Base-by-base conservation (phyloP, 2,888 invertebrate species). In the Arctia plantaginis region DNA sequence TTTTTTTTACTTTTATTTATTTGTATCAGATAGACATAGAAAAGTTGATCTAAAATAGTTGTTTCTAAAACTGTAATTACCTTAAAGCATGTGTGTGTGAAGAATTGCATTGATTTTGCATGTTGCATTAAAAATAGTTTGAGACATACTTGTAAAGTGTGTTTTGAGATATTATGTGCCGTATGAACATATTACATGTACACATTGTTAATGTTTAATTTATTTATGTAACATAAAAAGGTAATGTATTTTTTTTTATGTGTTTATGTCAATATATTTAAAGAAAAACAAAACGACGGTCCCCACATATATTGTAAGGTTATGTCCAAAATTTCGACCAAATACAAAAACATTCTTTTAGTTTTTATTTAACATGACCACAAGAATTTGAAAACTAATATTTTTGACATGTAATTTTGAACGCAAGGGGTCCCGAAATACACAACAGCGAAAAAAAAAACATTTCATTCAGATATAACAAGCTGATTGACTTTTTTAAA, bases 51-150 rank as follows among this genome's bases (percentile, higher is more conserved):
- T 65, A 23, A 65, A 33, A n/a, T 35, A 35, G 30, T 39, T 65
- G 7, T 35, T 13, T 66, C 0, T 20, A 51, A 62, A 62, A 3
- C 7, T 27, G 20, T 33, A 47, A 41, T 62, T 59, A 15, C 41
- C 10, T 30, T 13, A 33, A 33, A 59, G 39, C 66, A 55, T 73
- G 70, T 75, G 62, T 72, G 73, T 82, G 73, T 81, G 77, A 65
- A 65, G 30, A 72, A 3, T 77, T 77, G 80, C 77, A 77, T 79
- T 76, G 66, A 66, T 73, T 65, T 72, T 76, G 85, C 85, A 85
- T 85, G 85, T 78, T 84, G 78, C 80, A 79, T 81, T 72, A 3
- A n/a, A 27, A 74, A 51, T 72, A 74, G 74, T 75, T 59, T 75
- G 77, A 77, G 68, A 76, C 73, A 69, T 76, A 67, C 73, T 44